Conservation (phyloP, 30 jellyfish, hydroid and myxozoan genomes). For the Pelagia noctiluca region DNA sequence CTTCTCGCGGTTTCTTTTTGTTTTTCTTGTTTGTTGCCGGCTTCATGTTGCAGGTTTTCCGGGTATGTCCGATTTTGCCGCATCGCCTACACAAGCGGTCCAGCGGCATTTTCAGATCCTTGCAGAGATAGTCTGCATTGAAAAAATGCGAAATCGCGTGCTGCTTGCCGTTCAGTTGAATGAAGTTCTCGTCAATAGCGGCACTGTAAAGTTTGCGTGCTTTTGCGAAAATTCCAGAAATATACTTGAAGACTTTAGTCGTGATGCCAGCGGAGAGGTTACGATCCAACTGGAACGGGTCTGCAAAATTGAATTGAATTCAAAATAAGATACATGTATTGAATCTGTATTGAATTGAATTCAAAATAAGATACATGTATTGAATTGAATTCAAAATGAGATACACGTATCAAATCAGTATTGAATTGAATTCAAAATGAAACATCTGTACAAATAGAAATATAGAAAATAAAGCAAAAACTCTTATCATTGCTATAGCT, state of each 20-base stretch:
- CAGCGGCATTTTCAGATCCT: conserved; percentile 65
- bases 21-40: background rate
- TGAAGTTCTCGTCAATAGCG: background rate
- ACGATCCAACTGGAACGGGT: conserved; percentile 83
- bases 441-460: background rate
- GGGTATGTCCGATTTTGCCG: conserved; percentile 84
- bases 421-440: background rate
- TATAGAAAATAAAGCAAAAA: too few species aligned
- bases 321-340: background rate
- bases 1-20: background rate
- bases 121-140: conserved; percentile 51
- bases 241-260: conserved; percentile 60
- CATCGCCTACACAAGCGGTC: conserved; percentile 81
- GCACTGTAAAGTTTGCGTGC: conserved; percentile 67
- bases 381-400: background rate
- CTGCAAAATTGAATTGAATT: conserved; percentile 48
- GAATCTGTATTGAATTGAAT: background rate
- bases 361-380: background rate
- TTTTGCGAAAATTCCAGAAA: conserved; percentile 47
- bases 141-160: conserved; percentile 22
- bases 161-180: background rate
- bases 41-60: conserved; percentile 34
- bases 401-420: background rate
- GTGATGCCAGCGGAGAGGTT: conserved; percentile 85
- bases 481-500: too few species aligned